phyloP scores from a whole-genome alignment of 2,888 invertebrate genomes.

The Corythucha ciliata region DNA sequence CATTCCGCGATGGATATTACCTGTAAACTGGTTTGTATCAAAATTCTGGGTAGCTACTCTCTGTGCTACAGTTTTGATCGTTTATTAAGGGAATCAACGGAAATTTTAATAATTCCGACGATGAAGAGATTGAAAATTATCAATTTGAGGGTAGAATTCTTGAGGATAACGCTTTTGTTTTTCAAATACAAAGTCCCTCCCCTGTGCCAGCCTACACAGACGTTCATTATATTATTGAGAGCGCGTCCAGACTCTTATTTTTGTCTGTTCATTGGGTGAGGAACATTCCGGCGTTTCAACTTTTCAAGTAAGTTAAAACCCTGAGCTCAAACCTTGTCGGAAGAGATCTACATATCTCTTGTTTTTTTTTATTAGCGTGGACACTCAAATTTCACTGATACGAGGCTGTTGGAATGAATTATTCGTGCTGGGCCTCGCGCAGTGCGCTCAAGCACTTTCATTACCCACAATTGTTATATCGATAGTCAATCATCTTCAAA shows the following conservation, averaged over 20 bases:
- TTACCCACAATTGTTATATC: slow-evolving; percentile 73
- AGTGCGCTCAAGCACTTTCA: slow-evolving; percentile 69
- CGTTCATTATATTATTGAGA: slow-evolving; percentile 91
- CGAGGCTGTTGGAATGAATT: slow-evolving; percentile 87
- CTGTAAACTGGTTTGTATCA: slow-evolving; percentile 18
- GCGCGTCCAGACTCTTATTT: slow-evolving; percentile 83
- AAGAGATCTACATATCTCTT: slow-evolving; percentile 9
- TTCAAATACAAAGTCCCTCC: slow-evolving; percentile 43
- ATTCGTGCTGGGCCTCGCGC: slow-evolving; percentile 81
- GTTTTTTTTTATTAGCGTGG: slow-evolving; percentile 51
- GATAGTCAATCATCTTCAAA: slow-evolving; percentile 69
- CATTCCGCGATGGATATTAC: slow-evolving; percentile 59
- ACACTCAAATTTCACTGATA: slow-evolving; percentile 72
- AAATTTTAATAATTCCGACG: slow-evolving; percentile 34
- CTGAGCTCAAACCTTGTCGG: no score
- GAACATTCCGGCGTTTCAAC: slow-evolving; percentile 71
- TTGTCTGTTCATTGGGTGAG: slow-evolving; percentile 84
- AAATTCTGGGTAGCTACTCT: not conserved
- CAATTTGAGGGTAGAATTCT: slow-evolving; percentile 27
- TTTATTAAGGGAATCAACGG: not conserved
- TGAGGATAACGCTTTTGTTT: slow-evolving; percentile 23
- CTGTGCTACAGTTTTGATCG: not conserved
- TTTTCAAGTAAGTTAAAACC: slow-evolving; percentile 56
- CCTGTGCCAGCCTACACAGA: slow-evolving; percentile 83
- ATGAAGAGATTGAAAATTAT: slow-evolving; percentile 28